Percentiles rank a stretch among this genome's conserved stretches.
phyloP scores from a whole-genome alignment of 1,140 invertebrate species.

The Tribolium castaneum region DNA sequence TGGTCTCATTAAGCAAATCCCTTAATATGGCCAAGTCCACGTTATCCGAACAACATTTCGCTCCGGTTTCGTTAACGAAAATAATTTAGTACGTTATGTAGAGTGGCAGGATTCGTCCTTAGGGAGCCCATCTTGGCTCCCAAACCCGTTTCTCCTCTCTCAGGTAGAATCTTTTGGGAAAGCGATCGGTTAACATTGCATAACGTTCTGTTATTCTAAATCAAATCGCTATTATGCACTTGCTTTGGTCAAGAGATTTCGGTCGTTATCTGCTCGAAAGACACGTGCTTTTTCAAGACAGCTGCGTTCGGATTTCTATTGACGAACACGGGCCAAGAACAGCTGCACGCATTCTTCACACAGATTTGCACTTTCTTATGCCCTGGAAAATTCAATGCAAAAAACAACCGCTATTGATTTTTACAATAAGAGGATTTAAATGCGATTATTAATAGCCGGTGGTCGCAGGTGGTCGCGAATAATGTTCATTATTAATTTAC shows the following conservation, averaged over 20 bases:
- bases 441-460: no score
- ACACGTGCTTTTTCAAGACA: neutral
- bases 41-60: constrained; percentile 8
- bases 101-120: constrained; percentile 12
- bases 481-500: no score
- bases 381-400: no score
- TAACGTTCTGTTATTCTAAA: constrained; percentile 29
- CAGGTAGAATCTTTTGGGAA: constrained; percentile 1
- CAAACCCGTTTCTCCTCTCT: constrained; percentile 13
- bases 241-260: neutral
- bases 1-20: neutral
- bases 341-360: neutral
- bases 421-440: no score
- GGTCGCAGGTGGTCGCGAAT: no score
- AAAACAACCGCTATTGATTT: no score
- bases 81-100: constrained; percentile 22
- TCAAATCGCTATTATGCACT: constrained; percentile 29
- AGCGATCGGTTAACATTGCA: constrained; percentile 30
- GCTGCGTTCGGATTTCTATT: neutral
- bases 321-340: neutral
- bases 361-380: no score
- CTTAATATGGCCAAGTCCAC: constrained; percentile 1
- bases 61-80: neutral
- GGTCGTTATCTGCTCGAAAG: neutral
- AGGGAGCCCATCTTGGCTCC: constrained; percentile 6